Percentiles rank a stretch among this genome's conserved stretches.
phyloP scores from a whole-genome alignment of 2,797 vertebrate species.

The Hylomyscus alleni region DNA sequence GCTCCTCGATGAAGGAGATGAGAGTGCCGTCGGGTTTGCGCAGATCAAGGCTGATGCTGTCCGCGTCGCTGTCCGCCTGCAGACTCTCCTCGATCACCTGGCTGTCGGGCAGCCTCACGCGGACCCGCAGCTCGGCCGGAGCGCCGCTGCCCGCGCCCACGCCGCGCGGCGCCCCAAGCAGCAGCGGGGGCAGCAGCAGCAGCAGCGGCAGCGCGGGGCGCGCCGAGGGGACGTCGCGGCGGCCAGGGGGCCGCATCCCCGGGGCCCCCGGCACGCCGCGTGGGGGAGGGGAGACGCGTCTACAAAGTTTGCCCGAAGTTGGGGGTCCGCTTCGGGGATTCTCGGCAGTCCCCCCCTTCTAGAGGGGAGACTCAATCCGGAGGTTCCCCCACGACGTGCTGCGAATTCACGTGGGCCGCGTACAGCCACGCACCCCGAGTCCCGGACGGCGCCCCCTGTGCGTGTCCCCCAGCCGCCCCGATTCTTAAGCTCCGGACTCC shows the following conservation, averaged over 20 bases:
- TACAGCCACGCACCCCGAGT: not conserved
- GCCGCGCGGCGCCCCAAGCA: conserved; percentile 57
- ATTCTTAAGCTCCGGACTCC: conserved; percentile 34
- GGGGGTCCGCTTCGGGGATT: not conserved
- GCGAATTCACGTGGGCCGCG: conserved; percentile 45
- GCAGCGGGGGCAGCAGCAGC: conserved; percentile 23
- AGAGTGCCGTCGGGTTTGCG: conserved; percentile 95
- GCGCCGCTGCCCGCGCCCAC: conserved; percentile 68
- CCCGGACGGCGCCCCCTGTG: not conserved
- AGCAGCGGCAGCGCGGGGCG: conserved; percentile 77
- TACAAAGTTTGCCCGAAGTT: conserved; percentile 68
- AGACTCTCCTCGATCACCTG: conserved; percentile 95
- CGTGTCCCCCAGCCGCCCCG: conserved; percentile 4
- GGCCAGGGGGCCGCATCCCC: conserved; percentile 76
- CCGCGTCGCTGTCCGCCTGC: conserved; percentile 95
- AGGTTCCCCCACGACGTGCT: conserved; percentile 27
- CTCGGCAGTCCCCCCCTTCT: not conserved
- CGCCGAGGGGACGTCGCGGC: conserved; percentile 75
- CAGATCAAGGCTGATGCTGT: conserved; percentile 95
- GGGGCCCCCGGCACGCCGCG: conserved; percentile 47
- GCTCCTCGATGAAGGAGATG: conserved; percentile 94
- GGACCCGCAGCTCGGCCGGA: conserved; percentile 94
- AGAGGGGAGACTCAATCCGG: not conserved
- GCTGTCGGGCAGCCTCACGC: conserved; percentile 95
- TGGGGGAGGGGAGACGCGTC: conserved; percentile 25